Evolutionary conservation across 2,113 vertebrate genomes (phyloP), one percentile per base, ranked within the genome.

Genomic region (Antigone vipio): DNA sequence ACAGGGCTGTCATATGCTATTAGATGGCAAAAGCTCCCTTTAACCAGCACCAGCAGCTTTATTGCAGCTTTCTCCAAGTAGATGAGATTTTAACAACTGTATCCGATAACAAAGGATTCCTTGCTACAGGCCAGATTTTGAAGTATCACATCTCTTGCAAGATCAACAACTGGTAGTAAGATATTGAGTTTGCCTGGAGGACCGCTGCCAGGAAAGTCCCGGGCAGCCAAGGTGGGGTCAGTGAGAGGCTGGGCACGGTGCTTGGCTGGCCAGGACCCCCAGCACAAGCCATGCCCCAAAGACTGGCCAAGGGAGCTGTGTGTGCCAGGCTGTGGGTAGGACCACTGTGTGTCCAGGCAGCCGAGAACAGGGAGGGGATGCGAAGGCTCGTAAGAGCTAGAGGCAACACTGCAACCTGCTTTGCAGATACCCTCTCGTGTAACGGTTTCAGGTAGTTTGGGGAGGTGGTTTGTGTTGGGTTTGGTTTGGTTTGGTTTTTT

Each of bases 271-370:
- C 24, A 15, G 59, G 29, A 64, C 47, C 20, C 29, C 40, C 74
- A 59, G 38, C 50, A 26, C 15, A 26, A 62, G 34, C 35, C 47
- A 2, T 76, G 68, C 16, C 35, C 44, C 3, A 0, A 12, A 47
- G 19, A 42, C 69, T 9, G 5, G 19, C 62, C 4, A 6, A 63
- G 30, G 11, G 42, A 69, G 22, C 55, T 4, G 0, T 1, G 0
- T 21, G 20, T 11, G 49, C 55, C 42, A 63, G 20, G 53, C 81
- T 86, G 20, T 11, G 4, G 11, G 23, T 34, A 29, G 53, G 23
- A 52, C 20, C 12, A 1, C 7, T 9, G 22, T 9, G 40, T 18
- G 15, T 38, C 14, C 27, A 10, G 66, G 69, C 55, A 66, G 64
- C 79, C 2, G 4, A 23, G 73, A 50, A 50, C 34, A 52, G 67